phyloP scores from a whole-genome alignment of 2,888 invertebrate genomes.

The Matsumyia berberina region DNA sequence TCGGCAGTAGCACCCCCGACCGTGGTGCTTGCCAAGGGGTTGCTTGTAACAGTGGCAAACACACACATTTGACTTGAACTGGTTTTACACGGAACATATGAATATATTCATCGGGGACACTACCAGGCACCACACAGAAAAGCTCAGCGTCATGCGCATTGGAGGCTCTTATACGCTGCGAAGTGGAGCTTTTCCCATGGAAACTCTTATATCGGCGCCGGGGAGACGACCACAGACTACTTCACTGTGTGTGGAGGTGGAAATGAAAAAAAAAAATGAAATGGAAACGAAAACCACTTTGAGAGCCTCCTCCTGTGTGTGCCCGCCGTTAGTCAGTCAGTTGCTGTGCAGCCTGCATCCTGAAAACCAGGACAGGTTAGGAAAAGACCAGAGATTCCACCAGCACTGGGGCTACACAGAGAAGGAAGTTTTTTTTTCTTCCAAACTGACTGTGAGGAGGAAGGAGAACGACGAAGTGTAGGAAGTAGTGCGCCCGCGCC shows the following conservation, averaged over 20 bases:
- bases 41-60: conserved; percentile 37
- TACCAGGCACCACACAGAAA: conserved; percentile 67
- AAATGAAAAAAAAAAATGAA: not conserved
- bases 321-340: conserved; percentile 50
- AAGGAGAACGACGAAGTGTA: too few relatives aligned
- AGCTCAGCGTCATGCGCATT: conserved; percentile 60
- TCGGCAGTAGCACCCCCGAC: conserved; percentile 57
- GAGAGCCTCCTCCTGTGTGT: conserved; percentile 48
- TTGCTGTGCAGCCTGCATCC: conserved; percentile 76
- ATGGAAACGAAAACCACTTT: conserved; percentile 16
- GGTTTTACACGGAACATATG: conserved; percentile 69
- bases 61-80: conserved; percentile 74
- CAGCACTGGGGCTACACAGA: conserved; percentile 37
- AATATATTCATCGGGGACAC: conserved; percentile 68
- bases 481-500: conserved; percentile 73
- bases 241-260: not conserved
- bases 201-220: conserved; percentile 71
- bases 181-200: conserved; percentile 32
- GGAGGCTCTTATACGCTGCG: conserved; percentile 47
- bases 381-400: conserved; percentile 12
- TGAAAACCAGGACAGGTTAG: conserved; percentile 71
- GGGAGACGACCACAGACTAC: conserved; percentile 39
- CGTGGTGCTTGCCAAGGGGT: conserved; percentile 44
- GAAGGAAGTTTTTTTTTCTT: conserved; percentile 22
- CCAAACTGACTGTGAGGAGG: not conserved